Base-by-base conservation (phyloP, 2,888 invertebrate species). In the Drosophila colorata region DNA sequence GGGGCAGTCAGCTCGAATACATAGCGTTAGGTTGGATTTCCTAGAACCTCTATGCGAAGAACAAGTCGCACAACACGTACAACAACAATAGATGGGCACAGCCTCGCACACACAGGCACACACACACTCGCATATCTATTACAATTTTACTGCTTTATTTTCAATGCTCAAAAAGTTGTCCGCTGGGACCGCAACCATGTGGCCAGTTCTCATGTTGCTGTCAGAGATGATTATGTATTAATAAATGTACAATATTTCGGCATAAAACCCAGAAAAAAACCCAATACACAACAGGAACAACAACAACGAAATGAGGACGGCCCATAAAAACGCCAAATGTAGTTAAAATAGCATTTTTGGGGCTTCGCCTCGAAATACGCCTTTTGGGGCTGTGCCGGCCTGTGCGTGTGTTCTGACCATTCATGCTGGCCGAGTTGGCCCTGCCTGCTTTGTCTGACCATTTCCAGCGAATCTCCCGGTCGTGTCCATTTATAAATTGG, bases 91-190 rank as follows among this genome's bases (percentile, higher is more conserved):
- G 60, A 37, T 51, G 69, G 49, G 25, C 56, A 61, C 55, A 64
- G 58, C 52, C 52, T 61, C 46, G 53, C 20, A 46, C 20, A 28
- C 37, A 13, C 20, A 38, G 9, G 23, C 35, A 18, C 43, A 31
- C 18, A 44, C 52, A 13, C 38, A 55, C 18, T 23, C 35, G 1
- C 43, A 57, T 73, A 78, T 87, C 73, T 82, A 61, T 85, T 79
- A 87, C 80, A 74, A 59, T 71, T 87, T 87, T 76, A 87, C 77
- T 73, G 83, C 77, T 87, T 81, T 58, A 86, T 85, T 82, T 77
- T 85, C 61, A 85, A 66, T 69, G 73, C 58, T 51, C 66, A 52
- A 69, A 64, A 67, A 73, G 58, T 58, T 60, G 64, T 74, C 74
- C 78, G 40, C 67, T 60, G 81, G 74, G 82, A 76, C 55, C 61